Evolutionary conservation across 2,797 vertebrate species (phyloP).

Genomic region (Artibeus lituratus): DNA sequence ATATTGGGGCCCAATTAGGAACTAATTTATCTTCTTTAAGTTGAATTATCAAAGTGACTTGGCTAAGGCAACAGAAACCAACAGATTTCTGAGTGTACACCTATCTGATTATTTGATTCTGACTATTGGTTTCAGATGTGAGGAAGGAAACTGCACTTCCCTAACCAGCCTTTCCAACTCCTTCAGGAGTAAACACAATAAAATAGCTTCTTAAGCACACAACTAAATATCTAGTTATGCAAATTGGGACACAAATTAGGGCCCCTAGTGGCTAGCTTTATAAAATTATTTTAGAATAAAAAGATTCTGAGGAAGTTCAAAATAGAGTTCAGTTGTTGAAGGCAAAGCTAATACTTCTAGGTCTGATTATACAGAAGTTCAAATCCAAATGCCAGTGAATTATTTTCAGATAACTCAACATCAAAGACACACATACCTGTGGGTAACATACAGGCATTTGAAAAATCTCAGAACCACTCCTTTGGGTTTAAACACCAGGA

Average conservation of each 20-base stretch:
- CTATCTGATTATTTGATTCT: background rate
- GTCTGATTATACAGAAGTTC: background rate
- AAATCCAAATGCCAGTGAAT: background rate
- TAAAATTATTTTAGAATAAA: background rate
- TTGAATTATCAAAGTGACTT: constrained; percentile 1
- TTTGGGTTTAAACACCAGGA: background rate
- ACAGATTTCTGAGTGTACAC: background rate
- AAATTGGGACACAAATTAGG: background rate
- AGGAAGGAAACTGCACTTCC: background rate
- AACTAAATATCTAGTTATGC: background rate
- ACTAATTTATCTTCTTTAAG: background rate
- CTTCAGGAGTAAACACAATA: background rate
- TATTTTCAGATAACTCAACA: background rate
- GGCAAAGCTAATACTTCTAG: background rate
- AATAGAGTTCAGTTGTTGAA: background rate
- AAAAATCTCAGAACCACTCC: background rate
- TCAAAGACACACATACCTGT: background rate
- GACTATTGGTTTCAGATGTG: background rate
- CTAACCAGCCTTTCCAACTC: background rate
- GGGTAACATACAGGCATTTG: background rate
- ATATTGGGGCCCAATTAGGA: background rate
- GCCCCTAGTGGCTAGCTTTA: background rate
- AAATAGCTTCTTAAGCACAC: background rate
- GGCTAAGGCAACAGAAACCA: background rate
- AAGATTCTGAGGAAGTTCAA: background rate